Conservation (phyloP, 1,140 invertebrate genomes). For the Panulirus ornatus region DNA sequence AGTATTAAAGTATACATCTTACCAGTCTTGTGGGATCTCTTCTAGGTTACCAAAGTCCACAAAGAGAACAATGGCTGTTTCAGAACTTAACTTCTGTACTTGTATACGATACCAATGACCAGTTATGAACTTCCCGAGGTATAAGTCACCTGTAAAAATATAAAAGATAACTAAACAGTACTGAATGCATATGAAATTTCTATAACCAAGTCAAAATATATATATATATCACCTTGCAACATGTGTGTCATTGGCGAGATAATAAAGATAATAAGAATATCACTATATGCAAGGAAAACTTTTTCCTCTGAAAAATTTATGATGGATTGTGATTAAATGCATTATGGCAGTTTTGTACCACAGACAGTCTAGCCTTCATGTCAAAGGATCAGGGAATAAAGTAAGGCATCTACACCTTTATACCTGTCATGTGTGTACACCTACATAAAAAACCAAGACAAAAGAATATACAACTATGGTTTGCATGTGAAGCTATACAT, state of each 20-base stretch:
- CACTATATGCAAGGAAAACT: neutral
- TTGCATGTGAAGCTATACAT: too few relatives aligned
- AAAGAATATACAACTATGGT: too few relatives aligned
- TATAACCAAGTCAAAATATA: neutral
- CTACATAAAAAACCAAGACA: too few relatives aligned
- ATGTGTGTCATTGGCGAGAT: neutral
- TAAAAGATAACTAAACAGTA: neutral
- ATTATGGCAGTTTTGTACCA: too few relatives aligned
- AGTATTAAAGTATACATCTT: neutral
- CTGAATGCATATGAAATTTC: neutral
- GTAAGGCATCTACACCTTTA: too few relatives aligned
- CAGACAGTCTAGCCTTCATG: too few relatives aligned
- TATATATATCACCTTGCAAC: neutral
- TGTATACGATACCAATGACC: conserved; percentile 28
- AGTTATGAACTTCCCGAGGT: conserved; percentile 31
- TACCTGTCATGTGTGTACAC: too few relatives aligned
- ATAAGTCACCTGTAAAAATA: conserved; percentile 39
- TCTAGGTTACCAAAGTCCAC: conserved; percentile 49
- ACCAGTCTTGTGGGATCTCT: conserved; percentile 13
- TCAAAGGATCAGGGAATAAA: too few relatives aligned
- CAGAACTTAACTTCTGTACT: neutral
- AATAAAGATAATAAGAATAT: neutral
- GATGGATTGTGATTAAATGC: too few relatives aligned
- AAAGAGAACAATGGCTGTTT: conserved; percentile 19
- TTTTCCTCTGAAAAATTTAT: neutral